These are phyloP conservation scores for Sibirionetta formosa DNA, from an alignment of 2,797 vertebrate species.

Conservation along the genomic window DNA sequence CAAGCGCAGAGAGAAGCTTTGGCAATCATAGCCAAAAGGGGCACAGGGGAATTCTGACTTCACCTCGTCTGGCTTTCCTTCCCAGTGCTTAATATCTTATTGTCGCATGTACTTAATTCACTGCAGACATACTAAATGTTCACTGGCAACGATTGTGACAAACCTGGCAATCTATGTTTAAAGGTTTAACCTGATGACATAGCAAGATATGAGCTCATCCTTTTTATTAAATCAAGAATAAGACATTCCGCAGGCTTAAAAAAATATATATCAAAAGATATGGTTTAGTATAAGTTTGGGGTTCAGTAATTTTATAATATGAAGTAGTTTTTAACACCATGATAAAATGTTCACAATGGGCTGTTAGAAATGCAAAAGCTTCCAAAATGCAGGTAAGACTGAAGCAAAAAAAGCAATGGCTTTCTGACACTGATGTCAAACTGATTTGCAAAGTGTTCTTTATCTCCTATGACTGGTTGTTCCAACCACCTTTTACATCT, in stretches of 20 bases:
- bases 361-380: background rate
- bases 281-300: background rate
- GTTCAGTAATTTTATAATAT: background rate
- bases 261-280: background rate
- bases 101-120: background rate
- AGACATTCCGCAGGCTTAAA: background rate
- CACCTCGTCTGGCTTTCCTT: background rate
- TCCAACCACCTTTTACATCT: background rate
- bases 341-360: background rate
- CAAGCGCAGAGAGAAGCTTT: background rate
- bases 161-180: background rate
- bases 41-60: background rate
- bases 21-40: background rate
- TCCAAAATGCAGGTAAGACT: background rate
- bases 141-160: background rate
- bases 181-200: slow-evolving; percentile 6
- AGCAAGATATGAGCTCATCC: slow-evolving; percentile 18
- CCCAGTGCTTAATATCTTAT: background rate
- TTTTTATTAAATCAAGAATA: background rate
- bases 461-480: background rate
- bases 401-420: background rate
- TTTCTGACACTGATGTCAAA: background rate
- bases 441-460: background rate
- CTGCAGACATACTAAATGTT: background rate
- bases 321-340: background rate